These are phyloP conservation scores for Sminthopsis crassicaudata DNA, from an alignment of 2,113 vertebrate genomes.

Conservation along the genomic window DNA sequence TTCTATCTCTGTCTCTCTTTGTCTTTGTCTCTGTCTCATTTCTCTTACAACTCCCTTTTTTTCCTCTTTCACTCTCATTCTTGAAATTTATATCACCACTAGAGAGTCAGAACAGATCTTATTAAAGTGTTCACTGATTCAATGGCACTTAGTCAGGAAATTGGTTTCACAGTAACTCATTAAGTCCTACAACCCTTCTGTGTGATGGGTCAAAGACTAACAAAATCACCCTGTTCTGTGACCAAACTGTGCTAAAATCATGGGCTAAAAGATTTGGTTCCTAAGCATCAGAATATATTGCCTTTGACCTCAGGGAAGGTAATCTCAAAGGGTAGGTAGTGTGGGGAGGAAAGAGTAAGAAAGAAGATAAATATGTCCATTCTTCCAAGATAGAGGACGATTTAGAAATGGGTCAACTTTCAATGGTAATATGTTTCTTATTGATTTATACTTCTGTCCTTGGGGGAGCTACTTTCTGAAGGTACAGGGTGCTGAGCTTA, in stretches of 20 bases:
- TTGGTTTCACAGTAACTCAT: slow-evolving; percentile 23
- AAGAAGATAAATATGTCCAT: slow-evolving; percentile 57
- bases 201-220: slow-evolving; percentile 17
- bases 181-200: background rate
- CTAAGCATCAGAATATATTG: slow-evolving; percentile 52
- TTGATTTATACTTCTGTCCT: slow-evolving; percentile 65
- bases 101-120: background rate
- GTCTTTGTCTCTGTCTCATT: background rate
- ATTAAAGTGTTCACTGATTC: slow-evolving; percentile 44
- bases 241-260: slow-evolving; percentile 24
- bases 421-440: slow-evolving; percentile 64
- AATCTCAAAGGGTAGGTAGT: slow-evolving; percentile 27
- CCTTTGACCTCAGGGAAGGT: slow-evolving; percentile 27
- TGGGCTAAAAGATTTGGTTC: slow-evolving; percentile 60
- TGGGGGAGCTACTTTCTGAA: slow-evolving; percentile 13
- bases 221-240: slow-evolving; percentile 3
- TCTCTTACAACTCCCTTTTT: too few relatives aligned
- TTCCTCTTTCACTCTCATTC: background rate
- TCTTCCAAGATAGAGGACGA: slow-evolving; percentile 61
- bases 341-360: slow-evolving; percentile 27
- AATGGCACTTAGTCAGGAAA: background rate
- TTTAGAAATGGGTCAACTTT: slow-evolving; percentile 63
- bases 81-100: background rate
- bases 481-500: slow-evolving; percentile 45
- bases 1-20: background rate